Evolutionary conservation across 2,797 vertebrate genomes (phyloP).

Genomic region (Trichosurus vulpecula): DNA sequence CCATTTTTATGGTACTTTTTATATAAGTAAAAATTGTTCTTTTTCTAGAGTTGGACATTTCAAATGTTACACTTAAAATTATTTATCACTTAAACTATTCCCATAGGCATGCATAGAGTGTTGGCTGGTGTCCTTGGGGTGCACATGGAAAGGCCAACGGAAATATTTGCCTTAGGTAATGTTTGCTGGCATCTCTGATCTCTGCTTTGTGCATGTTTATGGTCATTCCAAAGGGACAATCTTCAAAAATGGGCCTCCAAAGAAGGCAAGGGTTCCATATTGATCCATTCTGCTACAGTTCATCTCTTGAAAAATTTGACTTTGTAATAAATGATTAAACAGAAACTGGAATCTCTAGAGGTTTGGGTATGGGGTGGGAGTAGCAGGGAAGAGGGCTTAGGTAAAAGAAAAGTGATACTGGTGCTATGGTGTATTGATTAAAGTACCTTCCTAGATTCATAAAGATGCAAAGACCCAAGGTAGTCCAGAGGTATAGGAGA

Average conservation of each 20-base stretch:
- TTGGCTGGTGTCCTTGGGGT: too few species aligned
- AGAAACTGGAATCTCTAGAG: not conserved
- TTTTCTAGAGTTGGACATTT: not conserved
- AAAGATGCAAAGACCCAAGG: not conserved
- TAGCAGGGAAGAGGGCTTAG: not conserved
- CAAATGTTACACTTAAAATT: not conserved
- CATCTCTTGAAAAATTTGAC: not conserved
- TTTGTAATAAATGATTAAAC: not conserved
- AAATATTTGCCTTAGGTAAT: too few species aligned
- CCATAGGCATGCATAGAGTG: too few species aligned
- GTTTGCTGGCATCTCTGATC: too few species aligned
- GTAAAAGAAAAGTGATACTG: conserved; percentile 1
- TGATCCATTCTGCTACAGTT: not conserved
- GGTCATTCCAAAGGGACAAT: not conserved
- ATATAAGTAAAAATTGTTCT: not conserved
- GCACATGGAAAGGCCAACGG: too few species aligned
- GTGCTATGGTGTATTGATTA: not conserved
- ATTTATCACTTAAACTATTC: not conserved
- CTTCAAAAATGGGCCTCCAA: not conserved
- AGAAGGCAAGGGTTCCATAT: not conserved
- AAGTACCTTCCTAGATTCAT: not conserved
- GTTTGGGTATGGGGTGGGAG: not conserved
- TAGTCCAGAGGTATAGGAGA: not conserved
- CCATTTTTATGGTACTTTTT: not conserved
- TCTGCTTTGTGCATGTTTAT: not conserved